Evolutionary conservation across 2,888 invertebrate genomes (phyloP).

Genomic region (Hipparchia sbordonii): DNA sequence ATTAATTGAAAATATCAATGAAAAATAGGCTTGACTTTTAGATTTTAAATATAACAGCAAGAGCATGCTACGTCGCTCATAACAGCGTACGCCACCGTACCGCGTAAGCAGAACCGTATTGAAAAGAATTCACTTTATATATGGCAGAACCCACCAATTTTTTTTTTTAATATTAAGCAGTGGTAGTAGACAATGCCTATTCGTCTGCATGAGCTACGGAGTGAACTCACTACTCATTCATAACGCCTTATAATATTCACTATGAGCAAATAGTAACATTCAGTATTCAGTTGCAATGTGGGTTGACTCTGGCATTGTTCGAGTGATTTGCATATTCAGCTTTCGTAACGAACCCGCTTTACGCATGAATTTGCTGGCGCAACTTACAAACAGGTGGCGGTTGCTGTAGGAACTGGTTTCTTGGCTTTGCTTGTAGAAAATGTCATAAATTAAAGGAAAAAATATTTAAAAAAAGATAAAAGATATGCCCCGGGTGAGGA

Average conservation of each 20-base stretch:
- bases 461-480: constrained; percentile 49
- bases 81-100: too few relatives aligned
- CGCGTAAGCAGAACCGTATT: too few relatives aligned
- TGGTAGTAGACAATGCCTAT: neutral
- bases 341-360: constrained; percentile 31
- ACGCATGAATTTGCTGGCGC: constrained; percentile 28
- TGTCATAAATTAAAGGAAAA: neutral
- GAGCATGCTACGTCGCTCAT: too few relatives aligned
- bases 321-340: constrained; percentile 34
- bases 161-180: too few relatives aligned
- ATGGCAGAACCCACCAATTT: too few relatives aligned
- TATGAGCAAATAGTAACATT: constrained; percentile 10
- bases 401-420: neutral
- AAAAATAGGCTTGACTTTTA: too few relatives aligned
- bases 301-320: constrained; percentile 43
- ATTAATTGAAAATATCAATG: too few relatives aligned
- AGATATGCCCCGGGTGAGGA: constrained; percentile 89
- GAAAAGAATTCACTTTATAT: too few relatives aligned
- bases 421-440: constrained; percentile 17
- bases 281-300: constrained; percentile 44
- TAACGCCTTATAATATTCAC: neutral
- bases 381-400: constrained; percentile 31
- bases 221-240: neutral
- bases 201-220: neutral
- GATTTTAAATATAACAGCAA: too few relatives aligned